These are phyloP conservation scores for Leptopilina syphax DNA, from an alignment of 2,888 invertebrate genomes.

Conservation along the genomic window DNA sequence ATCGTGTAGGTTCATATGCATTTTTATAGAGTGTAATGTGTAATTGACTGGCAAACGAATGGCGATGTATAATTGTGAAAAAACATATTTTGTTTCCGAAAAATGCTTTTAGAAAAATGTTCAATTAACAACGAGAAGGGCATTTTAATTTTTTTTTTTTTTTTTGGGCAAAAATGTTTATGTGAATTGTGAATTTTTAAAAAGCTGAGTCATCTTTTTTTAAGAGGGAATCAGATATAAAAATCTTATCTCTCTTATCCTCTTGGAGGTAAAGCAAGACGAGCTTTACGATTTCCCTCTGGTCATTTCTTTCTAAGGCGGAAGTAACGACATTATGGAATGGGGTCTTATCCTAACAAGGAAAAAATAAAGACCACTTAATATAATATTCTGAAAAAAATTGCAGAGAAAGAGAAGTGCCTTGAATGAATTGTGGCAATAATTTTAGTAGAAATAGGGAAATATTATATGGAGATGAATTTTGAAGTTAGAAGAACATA, in stretches of 20 bases:
- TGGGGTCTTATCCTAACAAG: slow-evolving; percentile 12
- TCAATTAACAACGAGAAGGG: too few relatives aligned
- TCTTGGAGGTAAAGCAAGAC: slow-evolving; percentile 5
- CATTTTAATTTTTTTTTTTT: too few relatives aligned
- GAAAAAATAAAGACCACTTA: not conserved
- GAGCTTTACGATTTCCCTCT: slow-evolving; percentile 2
- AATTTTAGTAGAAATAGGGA: too few relatives aligned
- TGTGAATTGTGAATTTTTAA: not conserved
- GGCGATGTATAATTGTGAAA: not conserved
- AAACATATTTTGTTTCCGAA: not conserved
- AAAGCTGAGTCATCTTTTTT: not conserved
- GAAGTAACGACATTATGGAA: slow-evolving; percentile 4
- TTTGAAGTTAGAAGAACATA: too few relatives aligned
- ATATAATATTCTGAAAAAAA: not conserved
- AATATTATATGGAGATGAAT: too few relatives aligned
- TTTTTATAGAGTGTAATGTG: not conserved
- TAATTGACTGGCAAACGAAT: not conserved
- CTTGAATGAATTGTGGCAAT: not conserved
- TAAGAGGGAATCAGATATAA: not conserved
- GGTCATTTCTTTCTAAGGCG: not conserved
- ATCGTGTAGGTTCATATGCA: not conserved
- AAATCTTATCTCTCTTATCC: slow-evolving; percentile 7
- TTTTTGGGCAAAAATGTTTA: too few relatives aligned
- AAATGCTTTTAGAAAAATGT: not conserved
- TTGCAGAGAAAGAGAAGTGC: not conserved